phyloP scores from a whole-genome alignment of 2,113 vertebrate species.

The Paralichthys olivaceus region DNA sequence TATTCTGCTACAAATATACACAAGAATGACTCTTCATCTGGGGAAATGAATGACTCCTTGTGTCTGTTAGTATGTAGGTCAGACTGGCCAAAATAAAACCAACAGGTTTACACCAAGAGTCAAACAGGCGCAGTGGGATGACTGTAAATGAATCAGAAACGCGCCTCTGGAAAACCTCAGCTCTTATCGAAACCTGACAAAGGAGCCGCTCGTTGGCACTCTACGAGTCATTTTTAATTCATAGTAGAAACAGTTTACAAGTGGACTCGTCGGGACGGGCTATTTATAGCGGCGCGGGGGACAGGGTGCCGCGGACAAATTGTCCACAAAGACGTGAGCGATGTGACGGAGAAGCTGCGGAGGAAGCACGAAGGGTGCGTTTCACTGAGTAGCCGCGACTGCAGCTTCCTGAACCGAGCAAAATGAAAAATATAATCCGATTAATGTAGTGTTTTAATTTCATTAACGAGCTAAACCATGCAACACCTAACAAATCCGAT shows the following conservation, averaged over 20 bases:
- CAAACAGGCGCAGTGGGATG: not conserved
- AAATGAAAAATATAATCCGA: not conserved
- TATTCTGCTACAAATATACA: not conserved
- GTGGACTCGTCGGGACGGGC: conserved; percentile 13
- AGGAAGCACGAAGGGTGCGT: conserved; percentile 16
- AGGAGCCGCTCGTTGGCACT: conserved; percentile 30
- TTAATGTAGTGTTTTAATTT: not conserved
- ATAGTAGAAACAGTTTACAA: conserved; percentile 65
- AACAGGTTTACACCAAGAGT: conserved; percentile 16
- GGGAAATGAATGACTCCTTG: not conserved
- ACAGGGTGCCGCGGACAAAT: conserved; percentile 55
- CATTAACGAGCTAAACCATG: not conserved
- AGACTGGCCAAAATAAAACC: conserved; percentile 14
- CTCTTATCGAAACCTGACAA: conserved; percentile 50
- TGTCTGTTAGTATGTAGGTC: conserved; percentile 7
- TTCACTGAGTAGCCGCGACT: not conserved
- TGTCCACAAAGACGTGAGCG: conserved; percentile 62
- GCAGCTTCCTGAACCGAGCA: not conserved
- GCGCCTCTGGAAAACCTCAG: conserved; percentile 37
- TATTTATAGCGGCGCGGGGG: conserved; percentile 48
- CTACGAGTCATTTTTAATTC: conserved; percentile 63
- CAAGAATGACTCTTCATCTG: not conserved
- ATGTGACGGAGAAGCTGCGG: conserved; percentile 45
- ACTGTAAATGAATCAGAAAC: conserved; percentile 32
- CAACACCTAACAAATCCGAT: not conserved